These are phyloP conservation scores for Eptesicus fuscus DNA, from an alignment of 2,113 vertebrate genomes.

Conservation along the genomic window DNA sequence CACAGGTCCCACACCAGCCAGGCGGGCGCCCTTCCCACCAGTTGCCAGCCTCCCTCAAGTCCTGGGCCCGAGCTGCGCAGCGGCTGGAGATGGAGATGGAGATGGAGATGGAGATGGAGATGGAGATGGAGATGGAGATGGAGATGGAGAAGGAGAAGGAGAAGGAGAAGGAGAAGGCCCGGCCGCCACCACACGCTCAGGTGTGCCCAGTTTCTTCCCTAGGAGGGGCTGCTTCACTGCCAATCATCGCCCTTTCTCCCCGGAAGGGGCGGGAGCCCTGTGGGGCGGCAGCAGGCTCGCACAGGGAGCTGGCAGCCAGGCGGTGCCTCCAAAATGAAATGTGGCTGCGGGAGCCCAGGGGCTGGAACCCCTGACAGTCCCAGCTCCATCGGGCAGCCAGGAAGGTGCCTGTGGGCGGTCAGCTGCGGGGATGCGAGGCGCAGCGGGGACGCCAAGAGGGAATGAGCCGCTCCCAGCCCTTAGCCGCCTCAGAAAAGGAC, in stretches of 20 bases:
- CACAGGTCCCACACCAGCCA: neutral
- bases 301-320: neutral
- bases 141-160: no score
- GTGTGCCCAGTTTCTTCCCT: neutral
- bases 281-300: neutral
- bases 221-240: neutral
- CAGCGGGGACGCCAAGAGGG: neutral
- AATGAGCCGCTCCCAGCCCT: neutral
- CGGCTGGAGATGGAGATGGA: neutral
- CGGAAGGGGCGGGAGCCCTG: neutral
- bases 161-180: neutral
- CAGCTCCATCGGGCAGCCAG: accelerated
- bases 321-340: no score
- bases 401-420: accelerated
- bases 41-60: neutral
- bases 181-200: neutral
- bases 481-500: neutral
- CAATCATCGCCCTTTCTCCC: no score
- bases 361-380: accelerated
- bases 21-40: neutral
- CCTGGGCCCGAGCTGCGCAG: neutral
- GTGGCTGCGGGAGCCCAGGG: neutral
- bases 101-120: neutral
- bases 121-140: neutral
- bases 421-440: no score